Percentiles rank a stretch among this genome's conserved stretches.
Evolutionary conservation across 2,888 invertebrate genomes (phyloP).

Genomic region (Adelognathus sp.): DNA sequence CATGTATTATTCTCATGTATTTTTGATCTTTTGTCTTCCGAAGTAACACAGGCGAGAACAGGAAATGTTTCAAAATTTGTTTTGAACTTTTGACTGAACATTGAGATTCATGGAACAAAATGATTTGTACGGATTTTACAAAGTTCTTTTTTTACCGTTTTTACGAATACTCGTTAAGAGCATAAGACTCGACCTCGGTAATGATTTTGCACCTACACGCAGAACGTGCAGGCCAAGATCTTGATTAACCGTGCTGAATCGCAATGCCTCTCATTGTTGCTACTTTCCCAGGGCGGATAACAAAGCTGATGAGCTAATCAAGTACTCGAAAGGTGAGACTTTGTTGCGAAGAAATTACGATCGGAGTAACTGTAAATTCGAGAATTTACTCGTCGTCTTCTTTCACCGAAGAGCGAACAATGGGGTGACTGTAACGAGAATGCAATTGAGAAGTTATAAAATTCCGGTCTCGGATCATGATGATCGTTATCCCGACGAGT

Average conservation of each 20-base stretch:
- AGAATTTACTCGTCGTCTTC: background rate
- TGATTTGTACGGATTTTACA: no score
- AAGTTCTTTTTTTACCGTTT: background rate
- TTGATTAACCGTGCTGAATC: conserved; percentile 37
- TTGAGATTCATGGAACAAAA: no score
- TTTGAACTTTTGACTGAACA: no score
- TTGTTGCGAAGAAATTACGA: conserved; percentile 7
- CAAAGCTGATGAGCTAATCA: background rate
- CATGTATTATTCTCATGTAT: no score
- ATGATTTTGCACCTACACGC: background rate
- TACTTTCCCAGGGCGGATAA: conserved; percentile 25
- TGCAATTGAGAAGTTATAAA: background rate
- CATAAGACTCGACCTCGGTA: background rate
- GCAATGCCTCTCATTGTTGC: conserved; percentile 25
- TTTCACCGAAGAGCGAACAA: background rate
- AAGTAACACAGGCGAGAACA: no score
- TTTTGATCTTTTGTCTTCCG: no score
- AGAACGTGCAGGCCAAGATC: background rate
- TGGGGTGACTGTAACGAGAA: background rate
- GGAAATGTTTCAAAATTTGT: no score
- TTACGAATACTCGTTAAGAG: background rate
- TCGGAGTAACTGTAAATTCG: background rate
- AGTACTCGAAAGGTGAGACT: conserved; percentile 5
- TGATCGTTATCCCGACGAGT: background rate
- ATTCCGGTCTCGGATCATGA: background rate